phyloP scores from a whole-genome alignment of 2,888 invertebrate species.

The Apocheima hispidaria region DNA sequence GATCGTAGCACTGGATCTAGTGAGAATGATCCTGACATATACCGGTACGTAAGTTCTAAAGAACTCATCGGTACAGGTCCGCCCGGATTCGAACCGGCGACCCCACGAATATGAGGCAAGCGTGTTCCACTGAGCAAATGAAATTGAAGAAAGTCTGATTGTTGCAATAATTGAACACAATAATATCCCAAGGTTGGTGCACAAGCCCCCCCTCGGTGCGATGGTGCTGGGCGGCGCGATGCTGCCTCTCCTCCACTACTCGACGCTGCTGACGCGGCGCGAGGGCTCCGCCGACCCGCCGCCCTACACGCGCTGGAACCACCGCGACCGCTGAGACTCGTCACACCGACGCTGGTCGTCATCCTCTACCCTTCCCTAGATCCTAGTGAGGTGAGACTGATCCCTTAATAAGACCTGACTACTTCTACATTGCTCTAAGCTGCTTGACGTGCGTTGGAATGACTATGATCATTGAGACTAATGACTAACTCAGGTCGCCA shows the following conservation, averaged over 20 bases:
- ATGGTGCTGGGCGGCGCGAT: conserved; percentile 65
- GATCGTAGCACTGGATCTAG: too few species aligned
- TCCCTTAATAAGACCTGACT: background rate
- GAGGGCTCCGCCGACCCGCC: conserved; percentile 52
- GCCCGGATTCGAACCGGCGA: too few species aligned
- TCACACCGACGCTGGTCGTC: background rate
- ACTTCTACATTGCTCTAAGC: background rate
- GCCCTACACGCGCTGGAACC: conserved; percentile 59
- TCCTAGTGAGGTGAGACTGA: conserved; percentile 18
- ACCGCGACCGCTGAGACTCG: conserved; percentile 57
- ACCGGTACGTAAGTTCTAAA: too few species aligned
- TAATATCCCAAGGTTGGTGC: conserved; percentile 62
- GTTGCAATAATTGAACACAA: background rate
- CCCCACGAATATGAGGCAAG: too few species aligned
- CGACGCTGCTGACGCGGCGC: conserved; percentile 65
- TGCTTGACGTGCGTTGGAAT: conserved; percentile 55
- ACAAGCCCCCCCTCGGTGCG: conserved; percentile 72
- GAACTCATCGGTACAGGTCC: too few species aligned
- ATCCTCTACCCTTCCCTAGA: conserved; percentile 18
- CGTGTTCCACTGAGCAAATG: too few species aligned
- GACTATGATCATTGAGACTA: conserved; percentile 57
- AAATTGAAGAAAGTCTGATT: background rate
- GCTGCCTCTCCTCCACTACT: conserved; percentile 74
- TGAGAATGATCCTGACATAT: too few species aligned
- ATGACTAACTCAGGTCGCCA: background rate